Base-by-base conservation (phyloP, 2,113 vertebrate genomes). In the Columbina picui region DNA sequence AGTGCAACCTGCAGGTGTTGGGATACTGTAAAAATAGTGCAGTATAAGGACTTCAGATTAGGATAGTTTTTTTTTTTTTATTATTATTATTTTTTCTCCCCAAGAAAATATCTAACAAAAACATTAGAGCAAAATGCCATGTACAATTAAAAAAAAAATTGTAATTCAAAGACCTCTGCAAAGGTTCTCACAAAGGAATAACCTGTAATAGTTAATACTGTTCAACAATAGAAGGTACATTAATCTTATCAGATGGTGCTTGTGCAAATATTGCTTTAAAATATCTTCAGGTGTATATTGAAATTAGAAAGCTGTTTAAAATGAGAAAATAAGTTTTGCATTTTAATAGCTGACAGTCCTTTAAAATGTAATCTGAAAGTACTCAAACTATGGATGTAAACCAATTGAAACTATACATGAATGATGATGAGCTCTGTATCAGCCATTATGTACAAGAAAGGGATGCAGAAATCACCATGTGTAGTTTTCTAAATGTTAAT, bases 391-490 rank as follows among this genome's bases (percentile, higher is more conserved):
- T 2, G 1, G 13, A 29, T 47, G 10, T 22, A 75, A 84, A 57
- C 0, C 16, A 56, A 12, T 25, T 43, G 26, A 84, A 81, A 41
- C 5, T 15, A 9, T 10, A 10, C 4, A 17, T 11, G 9, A 79
- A 20, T 0, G 0, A 22, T 23, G 20, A 60, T 60, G 43, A 56
- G 15, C 29, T 77, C 32, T 56, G 14, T 53, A 56, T 65, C 63
- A 73, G 10, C 15, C 39, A 17, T 26, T 27, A 36, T 2, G 3
- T 21, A 34, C 3, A 60, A 69, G 29, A 64, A 59, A 80, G 9
- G 9, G 29, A 41, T 29, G 20, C 20, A 34, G 1, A 9, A 7
- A 53, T 61, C 23, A 36, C 9, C 2, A 17, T 1, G 2, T n/a
- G 8, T 16, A 43, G 4, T 36, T 57, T 84, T 74, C 15, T 53